These are phyloP conservation scores for Psittacula cyanocephala DNA, from an alignment of 2,113 vertebrate genomes.

Conservation along the genomic window DNA sequence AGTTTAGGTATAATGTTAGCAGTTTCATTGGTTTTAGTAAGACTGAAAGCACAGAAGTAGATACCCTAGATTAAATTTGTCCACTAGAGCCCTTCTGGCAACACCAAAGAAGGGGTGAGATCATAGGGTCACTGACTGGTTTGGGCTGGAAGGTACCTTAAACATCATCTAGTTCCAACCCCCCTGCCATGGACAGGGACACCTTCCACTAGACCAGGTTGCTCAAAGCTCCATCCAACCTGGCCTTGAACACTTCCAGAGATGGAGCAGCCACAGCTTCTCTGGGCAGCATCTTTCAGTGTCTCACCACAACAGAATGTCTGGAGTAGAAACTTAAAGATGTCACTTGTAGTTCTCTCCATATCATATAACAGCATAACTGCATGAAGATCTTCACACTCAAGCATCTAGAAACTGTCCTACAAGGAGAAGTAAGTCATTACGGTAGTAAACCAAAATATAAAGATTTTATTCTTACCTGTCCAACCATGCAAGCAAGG, in stretches of 20 bases:
- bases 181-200: neutral
- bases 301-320: neutral
- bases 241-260: neutral
- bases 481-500: constrained; percentile 93
- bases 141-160: neutral
- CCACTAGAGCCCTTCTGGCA: neutral
- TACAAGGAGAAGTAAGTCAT: neutral
- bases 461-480: constrained; percentile 74
- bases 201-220: neutral
- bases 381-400: neutral
- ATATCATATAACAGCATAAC: neutral
- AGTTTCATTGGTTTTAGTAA: neutral
- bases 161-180: neutral
- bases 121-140: neutral
- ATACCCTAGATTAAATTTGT: neutral
- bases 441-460: neutral
- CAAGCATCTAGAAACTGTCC: neutral
- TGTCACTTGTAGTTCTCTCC: neutral
- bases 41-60: neutral
- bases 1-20: neutral
- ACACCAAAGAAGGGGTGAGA: neutral
- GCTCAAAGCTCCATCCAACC: neutral
- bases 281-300: neutral
- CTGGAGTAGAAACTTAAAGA: neutral
- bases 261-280: neutral